A percentile compares a stretch with the other conserved stretches of the same genome.
phyloP scores from a whole-genome alignment of 2,797 vertebrate genomes.

The Basileuterus tristriatus region DNA sequence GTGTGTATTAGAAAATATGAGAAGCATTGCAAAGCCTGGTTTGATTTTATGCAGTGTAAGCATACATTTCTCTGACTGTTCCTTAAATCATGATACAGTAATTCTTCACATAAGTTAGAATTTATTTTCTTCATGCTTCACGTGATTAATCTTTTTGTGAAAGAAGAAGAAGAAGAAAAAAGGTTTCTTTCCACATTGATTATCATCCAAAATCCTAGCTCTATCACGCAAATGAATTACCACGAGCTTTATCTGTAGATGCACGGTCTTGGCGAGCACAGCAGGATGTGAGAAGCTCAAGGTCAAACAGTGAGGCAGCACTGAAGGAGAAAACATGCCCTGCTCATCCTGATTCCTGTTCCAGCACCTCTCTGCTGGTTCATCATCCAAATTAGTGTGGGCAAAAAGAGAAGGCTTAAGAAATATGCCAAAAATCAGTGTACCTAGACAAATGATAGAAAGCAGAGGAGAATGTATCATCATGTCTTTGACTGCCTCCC shows the following conservation, averaged over 20 bases:
- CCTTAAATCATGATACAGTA: neutral
- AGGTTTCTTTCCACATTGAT: neutral
- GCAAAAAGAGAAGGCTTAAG: neutral
- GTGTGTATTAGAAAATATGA: neutral
- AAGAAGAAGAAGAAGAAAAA: neutral
- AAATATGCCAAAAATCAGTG: neutral
- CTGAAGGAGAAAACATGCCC: neutral
- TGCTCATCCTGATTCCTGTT: neutral
- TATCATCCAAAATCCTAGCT: neutral
- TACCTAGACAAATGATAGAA: neutral
- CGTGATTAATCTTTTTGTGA: neutral
- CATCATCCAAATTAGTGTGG: neutral
- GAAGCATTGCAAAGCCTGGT: neutral
- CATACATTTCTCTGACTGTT: neutral
- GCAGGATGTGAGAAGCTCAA: neutral
- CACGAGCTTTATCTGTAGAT: neutral
- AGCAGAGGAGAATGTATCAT: neutral
- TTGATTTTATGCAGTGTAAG: neutral
- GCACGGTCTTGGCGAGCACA: accelerated
- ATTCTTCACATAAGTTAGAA: neutral
- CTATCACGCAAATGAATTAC: neutral
- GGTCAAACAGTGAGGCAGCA: neutral
- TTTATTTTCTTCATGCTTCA: neutral
- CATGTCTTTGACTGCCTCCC: neutral
- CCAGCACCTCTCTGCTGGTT: neutral